Percentiles rank a stretch among this genome's conserved stretches.
Evolutionary conservation across 37 sponge, comb jelly and placozoan genomes (phyloP).

Genomic region (Amphimedon queenslandica): DNA sequence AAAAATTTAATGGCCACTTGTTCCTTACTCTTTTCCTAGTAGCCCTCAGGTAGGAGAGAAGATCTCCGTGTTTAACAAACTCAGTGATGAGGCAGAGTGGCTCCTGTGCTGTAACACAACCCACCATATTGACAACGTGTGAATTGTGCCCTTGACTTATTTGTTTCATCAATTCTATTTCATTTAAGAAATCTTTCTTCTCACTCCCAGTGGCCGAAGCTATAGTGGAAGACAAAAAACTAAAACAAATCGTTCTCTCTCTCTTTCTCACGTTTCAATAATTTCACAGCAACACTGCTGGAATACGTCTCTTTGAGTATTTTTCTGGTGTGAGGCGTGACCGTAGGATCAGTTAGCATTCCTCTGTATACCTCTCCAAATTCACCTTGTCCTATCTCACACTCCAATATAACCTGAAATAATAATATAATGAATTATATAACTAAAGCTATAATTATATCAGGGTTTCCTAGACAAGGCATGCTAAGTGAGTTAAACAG

Average conservation of each 20-base stretch:
- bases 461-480: no score
- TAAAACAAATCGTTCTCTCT: no score
- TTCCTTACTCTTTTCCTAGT: conserved; percentile 39
- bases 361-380: conserved; percentile 84
- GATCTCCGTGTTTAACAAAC: conserved; percentile 63
- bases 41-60: conserved; percentile 44
- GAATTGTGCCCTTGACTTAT: conserved; percentile 50
- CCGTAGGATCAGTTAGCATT: conserved; percentile 27
- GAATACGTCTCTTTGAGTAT: conserved; percentile 15
- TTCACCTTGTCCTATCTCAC: conserved; percentile 60
- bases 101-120: conserved; percentile 67
- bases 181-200: conserved; percentile 46
- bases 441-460: background rate
- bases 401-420: conserved; percentile 40
- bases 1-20: background rate
- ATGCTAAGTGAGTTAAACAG: no score
- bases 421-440: background rate
- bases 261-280: conserved; percentile 48
- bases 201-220: conserved; percentile 50
- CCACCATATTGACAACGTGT: conserved; percentile 65
- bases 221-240: background rate
- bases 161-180: conserved; percentile 73
- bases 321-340: conserved; percentile 6
- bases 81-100: conserved; percentile 70
- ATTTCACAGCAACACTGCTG: conserved; percentile 55